Evolutionary conservation across 2,113 vertebrate genomes (phyloP).

Genomic region (Oreotrochilus melanogaster): DNA sequence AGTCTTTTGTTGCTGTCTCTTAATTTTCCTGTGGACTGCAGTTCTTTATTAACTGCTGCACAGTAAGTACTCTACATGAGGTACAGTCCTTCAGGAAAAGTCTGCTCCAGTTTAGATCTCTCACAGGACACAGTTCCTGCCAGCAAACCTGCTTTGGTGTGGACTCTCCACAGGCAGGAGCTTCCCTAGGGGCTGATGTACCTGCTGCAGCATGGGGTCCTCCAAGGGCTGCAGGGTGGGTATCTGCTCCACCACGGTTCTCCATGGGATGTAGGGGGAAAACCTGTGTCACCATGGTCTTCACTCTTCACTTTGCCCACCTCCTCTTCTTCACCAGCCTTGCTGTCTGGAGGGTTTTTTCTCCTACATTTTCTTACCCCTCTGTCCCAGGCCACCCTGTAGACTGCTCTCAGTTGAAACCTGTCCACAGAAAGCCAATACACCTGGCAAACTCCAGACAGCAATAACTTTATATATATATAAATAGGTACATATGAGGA

Average conservation of each 20-base stretch:
- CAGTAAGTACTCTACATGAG: no score
- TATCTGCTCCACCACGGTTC: neutral
- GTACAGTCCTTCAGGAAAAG: neutral
- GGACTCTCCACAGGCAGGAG: neutral
- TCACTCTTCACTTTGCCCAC: neutral
- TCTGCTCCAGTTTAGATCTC: neutral
- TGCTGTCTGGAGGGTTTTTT: neutral
- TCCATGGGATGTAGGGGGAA: neutral
- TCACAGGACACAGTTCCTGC: neutral
- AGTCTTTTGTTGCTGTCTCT: neutral
- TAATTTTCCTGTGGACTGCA: neutral
- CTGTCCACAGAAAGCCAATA: neutral
- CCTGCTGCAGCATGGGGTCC: no score
- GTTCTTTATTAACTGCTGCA: neutral
- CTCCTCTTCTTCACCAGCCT: neutral
- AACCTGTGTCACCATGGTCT: neutral
- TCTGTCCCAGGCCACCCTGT: neutral
- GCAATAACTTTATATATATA: neutral
- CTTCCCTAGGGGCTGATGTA: neutral
- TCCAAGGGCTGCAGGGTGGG: neutral
- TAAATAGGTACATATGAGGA: neutral
- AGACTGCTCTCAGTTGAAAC: neutral
- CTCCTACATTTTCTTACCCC: neutral
- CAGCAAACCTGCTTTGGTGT: neutral
- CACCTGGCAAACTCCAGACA: neutral